phyloP scores from a whole-genome alignment of 2,113 vertebrate genomes.

The Tautogolabrus adspersus region DNA sequence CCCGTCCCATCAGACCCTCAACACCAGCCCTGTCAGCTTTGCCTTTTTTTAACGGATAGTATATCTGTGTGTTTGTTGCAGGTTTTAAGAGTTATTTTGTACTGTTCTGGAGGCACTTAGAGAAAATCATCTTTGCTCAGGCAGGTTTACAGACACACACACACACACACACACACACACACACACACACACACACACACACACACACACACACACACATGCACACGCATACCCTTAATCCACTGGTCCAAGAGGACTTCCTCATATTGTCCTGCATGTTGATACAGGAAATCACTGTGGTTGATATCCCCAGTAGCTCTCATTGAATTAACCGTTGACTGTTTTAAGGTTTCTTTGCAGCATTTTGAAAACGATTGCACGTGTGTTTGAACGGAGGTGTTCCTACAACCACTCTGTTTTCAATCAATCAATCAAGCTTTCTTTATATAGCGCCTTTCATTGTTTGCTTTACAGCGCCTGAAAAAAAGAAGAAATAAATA shows the following conservation, averaged over 20 bases:
- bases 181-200: conserved; percentile 9
- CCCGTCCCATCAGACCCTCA: background rate
- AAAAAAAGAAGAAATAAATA: too few relatives aligned
- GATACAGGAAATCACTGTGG: conserved; percentile 77
- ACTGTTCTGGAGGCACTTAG: background rate
- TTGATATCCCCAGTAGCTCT: conserved; percentile 53
- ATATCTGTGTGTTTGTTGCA: background rate
- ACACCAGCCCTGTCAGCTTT: background rate
- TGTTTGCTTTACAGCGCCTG: too few relatives aligned
- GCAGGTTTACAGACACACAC: conserved; percentile 27
- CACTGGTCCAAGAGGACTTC: conserved; percentile 66
- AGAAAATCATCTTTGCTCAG: conserved; percentile 26
- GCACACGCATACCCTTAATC: background rate
- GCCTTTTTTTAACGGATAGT: too few relatives aligned
- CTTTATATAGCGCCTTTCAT: too few relatives aligned
- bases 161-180: conserved; percentile 20
- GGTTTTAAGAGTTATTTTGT: background rate
- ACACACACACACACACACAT: conserved; percentile 22
- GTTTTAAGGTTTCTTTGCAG: conserved; percentile 8
- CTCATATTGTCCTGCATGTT: conserved; percentile 76
- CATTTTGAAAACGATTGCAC: background rate
- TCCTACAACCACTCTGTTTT: too few relatives aligned
- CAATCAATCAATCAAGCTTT: too few relatives aligned
- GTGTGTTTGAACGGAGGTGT: background rate
- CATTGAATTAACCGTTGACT: conserved; percentile 17